These are phyloP conservation scores for Silurus glanis DNA, from an alignment of 2,113 vertebrate genomes.

Conservation along the genomic window DNA sequence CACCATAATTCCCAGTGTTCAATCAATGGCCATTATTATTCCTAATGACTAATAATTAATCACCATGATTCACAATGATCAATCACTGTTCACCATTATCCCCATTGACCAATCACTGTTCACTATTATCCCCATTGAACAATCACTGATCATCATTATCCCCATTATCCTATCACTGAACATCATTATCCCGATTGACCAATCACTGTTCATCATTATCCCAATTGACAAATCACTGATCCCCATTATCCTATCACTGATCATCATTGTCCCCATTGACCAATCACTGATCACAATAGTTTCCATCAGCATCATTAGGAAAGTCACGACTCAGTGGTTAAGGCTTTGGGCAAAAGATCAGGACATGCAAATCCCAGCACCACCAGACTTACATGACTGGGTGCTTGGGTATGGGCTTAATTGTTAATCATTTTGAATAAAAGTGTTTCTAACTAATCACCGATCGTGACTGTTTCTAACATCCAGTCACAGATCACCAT, in stretches of 20 bases:
- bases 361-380: background rate
- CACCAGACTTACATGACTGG: no score
- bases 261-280: background rate
- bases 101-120: background rate
- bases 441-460: background rate
- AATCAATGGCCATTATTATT: background rate
- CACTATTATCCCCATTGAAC: background rate
- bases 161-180: background rate
- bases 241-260: background rate
- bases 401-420: no score
- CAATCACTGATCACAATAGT: background rate
- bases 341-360: background rate
- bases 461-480: background rate
- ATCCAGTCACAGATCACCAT: background rate
- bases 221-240: background rate
- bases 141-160: background rate
- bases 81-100: background rate
- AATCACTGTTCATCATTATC: background rate
- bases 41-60: background rate
- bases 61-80: background rate
- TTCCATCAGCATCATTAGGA: background rate
- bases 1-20: background rate
- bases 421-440: no score
- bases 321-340: background rate
- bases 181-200: background rate